Percentiles rank a stretch among this genome's conserved stretches.
phyloP scores from a whole-genome alignment of 2,797 vertebrate species.

The Hipposideros larvatus region DNA sequence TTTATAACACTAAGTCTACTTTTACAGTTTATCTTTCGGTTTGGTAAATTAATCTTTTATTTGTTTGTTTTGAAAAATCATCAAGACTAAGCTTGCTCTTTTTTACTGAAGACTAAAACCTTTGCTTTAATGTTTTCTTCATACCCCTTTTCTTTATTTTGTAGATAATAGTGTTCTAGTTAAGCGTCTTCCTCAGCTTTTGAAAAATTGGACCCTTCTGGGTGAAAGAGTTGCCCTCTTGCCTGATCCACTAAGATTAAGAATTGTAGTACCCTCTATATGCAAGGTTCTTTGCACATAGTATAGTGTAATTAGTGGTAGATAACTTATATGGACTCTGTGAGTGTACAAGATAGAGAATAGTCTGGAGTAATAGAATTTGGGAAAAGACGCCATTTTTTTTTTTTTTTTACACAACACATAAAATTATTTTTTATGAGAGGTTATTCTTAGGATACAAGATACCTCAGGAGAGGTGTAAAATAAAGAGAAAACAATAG shows the following conservation, averaged over 20 bases:
- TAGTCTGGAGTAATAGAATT: background rate
- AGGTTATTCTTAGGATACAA: background rate
- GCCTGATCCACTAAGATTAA: background rate
- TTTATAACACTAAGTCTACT: background rate
- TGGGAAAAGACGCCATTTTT: background rate
- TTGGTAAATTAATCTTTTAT: background rate
- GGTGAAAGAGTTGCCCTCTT: background rate
- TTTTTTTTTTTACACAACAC: background rate
- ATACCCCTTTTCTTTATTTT: background rate
- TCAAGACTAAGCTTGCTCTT: slow-evolving; percentile 32
- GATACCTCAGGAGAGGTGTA: background rate
- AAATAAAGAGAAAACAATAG: background rate
- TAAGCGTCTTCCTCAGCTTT: slow-evolving; percentile 24
- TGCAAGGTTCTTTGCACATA: background rate
- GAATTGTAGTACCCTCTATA: background rate
- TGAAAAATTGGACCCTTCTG: background rate
- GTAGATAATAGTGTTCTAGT: background rate
- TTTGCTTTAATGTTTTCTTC: slow-evolving; percentile 2
- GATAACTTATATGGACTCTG: background rate
- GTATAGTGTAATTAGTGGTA: background rate
- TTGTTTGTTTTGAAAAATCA: slow-evolving; percentile 14
- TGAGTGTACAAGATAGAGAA: background rate
- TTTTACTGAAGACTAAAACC: background rate
- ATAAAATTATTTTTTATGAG: slow-evolving; percentile 1
- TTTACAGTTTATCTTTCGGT: background rate